Evolutionary conservation across 2,888 invertebrate genomes (phyloP).

Genomic region (Drosophila peninsularis): DNA sequence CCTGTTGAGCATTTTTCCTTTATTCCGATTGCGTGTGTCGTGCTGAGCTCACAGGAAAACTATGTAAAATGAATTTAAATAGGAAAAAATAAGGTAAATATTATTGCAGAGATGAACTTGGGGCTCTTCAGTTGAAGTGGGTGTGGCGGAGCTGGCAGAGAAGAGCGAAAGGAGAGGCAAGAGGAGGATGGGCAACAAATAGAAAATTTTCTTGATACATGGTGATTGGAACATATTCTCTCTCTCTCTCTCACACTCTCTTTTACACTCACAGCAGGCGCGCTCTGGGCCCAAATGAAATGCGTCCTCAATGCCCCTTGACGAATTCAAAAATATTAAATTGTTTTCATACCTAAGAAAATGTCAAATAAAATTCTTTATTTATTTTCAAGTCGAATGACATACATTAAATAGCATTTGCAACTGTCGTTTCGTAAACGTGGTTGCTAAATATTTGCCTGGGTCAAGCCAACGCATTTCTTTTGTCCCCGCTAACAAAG

Average conservation of each 20-base stretch:
- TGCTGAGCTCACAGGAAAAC: conserved; percentile 59
- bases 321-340: not conserved
- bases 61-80: conserved; percentile 16
- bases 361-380: not conserved
- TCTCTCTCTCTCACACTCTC: not conserved
- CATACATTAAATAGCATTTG: too few relatives aligned
- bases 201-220: not conserved
- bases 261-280: not conserved
- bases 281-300: not conserved
- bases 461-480: not conserved
- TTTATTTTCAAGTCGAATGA: too few relatives aligned
- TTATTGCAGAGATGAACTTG: conserved; percentile 1
- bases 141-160: conserved; percentile 10
- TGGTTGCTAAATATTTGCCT: not conserved
- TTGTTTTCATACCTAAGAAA: not conserved
- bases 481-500: not conserved
- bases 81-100: conserved; percentile 3
- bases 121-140: not conserved
- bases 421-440: not conserved
- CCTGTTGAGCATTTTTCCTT: not conserved
- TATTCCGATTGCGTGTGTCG: conserved; percentile 1
- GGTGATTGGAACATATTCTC: not conserved
- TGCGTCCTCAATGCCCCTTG: too few relatives aligned
- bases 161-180: not conserved
- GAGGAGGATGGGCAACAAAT: not conserved